Conservation (phyloP, 2,797 vertebrate genomes). For the Cyclura pinguis region DNA sequence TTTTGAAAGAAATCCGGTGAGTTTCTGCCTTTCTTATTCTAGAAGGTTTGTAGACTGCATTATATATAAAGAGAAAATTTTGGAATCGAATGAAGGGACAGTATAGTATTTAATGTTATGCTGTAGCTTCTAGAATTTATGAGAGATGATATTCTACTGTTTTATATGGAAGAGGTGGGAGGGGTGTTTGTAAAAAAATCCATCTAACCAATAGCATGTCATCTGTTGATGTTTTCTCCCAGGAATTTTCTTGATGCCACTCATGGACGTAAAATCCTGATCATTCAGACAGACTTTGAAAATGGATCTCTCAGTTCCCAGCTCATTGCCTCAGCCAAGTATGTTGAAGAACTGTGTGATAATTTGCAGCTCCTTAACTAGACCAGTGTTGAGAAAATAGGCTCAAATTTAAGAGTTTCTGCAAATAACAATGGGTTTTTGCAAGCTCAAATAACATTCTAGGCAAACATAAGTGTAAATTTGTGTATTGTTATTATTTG, state of each 20-base stretch:
- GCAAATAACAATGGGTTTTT: background rate
- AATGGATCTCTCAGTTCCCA: constrained; percentile 86
- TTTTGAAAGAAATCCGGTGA: constrained; percentile 92
- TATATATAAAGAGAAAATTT: background rate
- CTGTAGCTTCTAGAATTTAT: background rate
- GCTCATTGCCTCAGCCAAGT: constrained; percentile 94
- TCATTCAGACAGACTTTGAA: constrained; percentile 94
- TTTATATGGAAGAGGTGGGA: too few species aligned
- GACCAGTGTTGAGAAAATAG: background rate
- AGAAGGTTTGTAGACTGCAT: rapidly evolving
- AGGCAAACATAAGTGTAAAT: background rate
- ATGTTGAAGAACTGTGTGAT: constrained; percentile 61
- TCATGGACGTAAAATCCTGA: constrained; percentile 84
- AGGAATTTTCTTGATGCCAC: constrained; percentile 82
- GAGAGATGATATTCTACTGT: background rate
- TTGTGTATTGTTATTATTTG: background rate
- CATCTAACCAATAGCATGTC: background rate
- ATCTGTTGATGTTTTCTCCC: constrained; percentile 77
- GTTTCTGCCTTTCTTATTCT: background rate
- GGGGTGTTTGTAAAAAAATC: background rate
- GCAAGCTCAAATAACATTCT: background rate
- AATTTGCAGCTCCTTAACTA: background rate
- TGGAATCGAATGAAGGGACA: background rate
- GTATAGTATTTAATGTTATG: background rate
- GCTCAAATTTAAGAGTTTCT: background rate